These are phyloP conservation scores for Garrulus glandarius DNA, from an alignment of 2,797 vertebrate species.

Conservation along the genomic window DNA sequence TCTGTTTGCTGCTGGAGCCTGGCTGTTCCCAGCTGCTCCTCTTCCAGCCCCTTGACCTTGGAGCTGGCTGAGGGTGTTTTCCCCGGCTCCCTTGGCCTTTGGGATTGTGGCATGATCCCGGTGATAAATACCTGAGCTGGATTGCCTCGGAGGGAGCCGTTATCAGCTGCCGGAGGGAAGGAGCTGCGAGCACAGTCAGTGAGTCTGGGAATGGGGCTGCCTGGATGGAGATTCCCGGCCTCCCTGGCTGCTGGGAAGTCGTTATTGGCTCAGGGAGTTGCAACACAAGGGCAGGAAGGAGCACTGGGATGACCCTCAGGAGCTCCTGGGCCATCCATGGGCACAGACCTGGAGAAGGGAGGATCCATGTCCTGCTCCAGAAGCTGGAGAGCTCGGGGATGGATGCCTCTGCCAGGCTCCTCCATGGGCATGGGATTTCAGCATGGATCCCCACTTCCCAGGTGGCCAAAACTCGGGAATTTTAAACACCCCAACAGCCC, in stretches of 20 bases:
- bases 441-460: background rate
- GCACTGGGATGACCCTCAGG: background rate
- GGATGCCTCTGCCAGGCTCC: background rate
- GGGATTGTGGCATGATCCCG: background rate
- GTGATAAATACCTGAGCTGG: background rate
- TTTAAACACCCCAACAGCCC: background rate
- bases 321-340: background rate
- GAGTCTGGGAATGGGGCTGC: background rate
- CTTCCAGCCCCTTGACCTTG: conserved; percentile 37
- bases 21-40: background rate
- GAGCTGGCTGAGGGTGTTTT: background rate
- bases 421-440: background rate
- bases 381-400: background rate
- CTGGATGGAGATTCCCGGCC: background rate
- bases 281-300: background rate
- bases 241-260: background rate
- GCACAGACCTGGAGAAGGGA: background rate
- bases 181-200: conserved; percentile 31
- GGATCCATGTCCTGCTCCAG: background rate
- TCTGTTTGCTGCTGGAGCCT: background rate
- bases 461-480: background rate
- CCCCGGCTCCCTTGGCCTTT: conserved; percentile 29
- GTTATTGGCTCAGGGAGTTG: background rate
- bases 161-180: background rate
- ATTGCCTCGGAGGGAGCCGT: conserved; percentile 5